Conservation (phyloP, 2,113 vertebrate species). For the Galbula dea region DNA sequence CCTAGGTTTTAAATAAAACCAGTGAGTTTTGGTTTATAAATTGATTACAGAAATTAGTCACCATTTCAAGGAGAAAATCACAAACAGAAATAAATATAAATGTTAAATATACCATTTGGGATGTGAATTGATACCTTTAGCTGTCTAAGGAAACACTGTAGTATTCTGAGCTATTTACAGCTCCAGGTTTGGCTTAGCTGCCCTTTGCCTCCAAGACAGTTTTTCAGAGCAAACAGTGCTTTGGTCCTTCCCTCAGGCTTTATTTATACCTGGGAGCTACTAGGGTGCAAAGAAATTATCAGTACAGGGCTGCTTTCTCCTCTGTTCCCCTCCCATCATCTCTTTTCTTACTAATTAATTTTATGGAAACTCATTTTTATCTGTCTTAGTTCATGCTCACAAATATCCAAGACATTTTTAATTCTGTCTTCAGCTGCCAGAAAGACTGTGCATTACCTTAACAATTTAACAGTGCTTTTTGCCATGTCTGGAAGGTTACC, state of each 20-base stretch:
- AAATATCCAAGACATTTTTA: neutral
- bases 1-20: constrained; percentile 18
- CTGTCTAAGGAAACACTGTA: neutral
- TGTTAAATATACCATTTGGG: neutral
- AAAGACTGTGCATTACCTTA: neutral
- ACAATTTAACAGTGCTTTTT: neutral
- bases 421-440: neutral
- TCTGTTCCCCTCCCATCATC: neutral
- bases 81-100: constrained; percentile 10
- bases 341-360: neutral
- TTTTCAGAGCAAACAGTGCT: neutral
- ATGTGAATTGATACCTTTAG: constrained; percentile 12
- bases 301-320: neutral
- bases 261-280: neutral
- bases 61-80: neutral
- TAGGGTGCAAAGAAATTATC: neutral
- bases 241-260: neutral
- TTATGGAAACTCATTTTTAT: neutral
- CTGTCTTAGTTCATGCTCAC: neutral
- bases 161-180: constrained; percentile 26
- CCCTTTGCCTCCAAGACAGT: neutral
- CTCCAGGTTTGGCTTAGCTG: neutral
- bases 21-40: constrained; percentile 16
- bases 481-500: neutral
- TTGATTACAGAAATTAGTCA: constrained; percentile 40